Evolutionary conservation across 1,140 invertebrate genomes (phyloP).

Genomic region (Semibalanus balanoides): DNA sequence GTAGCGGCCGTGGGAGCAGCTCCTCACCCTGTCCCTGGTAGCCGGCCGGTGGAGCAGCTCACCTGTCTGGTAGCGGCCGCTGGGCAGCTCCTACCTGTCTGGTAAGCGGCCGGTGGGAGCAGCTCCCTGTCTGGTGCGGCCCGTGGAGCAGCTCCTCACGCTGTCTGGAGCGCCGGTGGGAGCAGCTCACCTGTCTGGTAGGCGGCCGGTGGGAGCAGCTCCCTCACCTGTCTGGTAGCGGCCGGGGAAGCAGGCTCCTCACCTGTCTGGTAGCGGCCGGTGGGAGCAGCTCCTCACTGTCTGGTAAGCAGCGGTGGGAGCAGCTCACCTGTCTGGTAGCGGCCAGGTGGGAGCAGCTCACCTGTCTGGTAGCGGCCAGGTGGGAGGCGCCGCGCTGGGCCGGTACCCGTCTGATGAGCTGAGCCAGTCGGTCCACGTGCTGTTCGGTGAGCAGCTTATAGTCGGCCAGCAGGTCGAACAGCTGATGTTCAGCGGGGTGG

Average conservation of each 20-base stretch:
- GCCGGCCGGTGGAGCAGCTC: too few relatives aligned
- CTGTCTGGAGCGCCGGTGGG: too few relatives aligned
- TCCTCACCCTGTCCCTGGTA: too few relatives aligned
- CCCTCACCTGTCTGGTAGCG: too few relatives aligned
- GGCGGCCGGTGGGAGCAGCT: too few relatives aligned
- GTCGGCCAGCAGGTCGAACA: slow-evolving; percentile 15
- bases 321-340: neutral
- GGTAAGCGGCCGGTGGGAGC: too few relatives aligned
- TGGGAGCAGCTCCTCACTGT: neutral
- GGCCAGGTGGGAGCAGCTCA: neutral
- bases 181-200: too few relatives aligned
- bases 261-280: neutral
- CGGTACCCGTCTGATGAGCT: slow-evolving; percentile 15
- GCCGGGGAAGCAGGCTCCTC: neutral
- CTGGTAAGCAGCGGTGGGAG: neutral
- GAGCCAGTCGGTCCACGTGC: slow-evolving; percentile 13
- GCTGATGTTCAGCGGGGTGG: slow-evolving; percentile 14
- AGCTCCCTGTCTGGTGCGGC: too few relatives aligned
- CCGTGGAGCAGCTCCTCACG: too few relatives aligned
- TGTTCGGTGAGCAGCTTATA: slow-evolving; percentile 13
- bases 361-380: slow-evolving; percentile 15
- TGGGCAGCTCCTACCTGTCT: neutral
- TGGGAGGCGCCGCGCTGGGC: slow-evolving; percentile 11
- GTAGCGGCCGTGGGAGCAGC: too few relatives aligned
- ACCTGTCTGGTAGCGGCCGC: slow-evolving; percentile 14